Evolutionary conservation across 2,888 invertebrate genomes (phyloP), one percentile per base, ranked within the genome.

Genomic region (Apodemia zela): DNA sequence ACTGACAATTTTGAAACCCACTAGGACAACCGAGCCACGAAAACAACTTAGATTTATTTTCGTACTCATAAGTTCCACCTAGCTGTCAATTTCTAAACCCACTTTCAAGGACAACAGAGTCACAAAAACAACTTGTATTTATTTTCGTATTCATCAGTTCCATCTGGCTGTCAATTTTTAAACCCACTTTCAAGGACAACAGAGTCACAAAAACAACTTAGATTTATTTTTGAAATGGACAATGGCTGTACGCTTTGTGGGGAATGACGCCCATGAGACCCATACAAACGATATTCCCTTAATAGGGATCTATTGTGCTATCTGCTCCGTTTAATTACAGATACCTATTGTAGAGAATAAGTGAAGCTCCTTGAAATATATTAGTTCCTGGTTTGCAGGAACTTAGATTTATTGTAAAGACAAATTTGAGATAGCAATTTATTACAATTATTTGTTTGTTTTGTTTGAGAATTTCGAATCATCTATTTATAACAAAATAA

Each of bases 271-370:
- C 80, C 80, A 66, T 60, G 81, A 81, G 85, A 71, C 66, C 68
- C 74, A 77, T 79, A 73, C 70, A 68, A 71, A 67, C 75, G 75
- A 78, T 79, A 80, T 81, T 80, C 79, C 72, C 79, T 80, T 84
- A 85, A 87, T 82, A 79, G 81, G 77, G 75, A 80, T 78, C 80
- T 83, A 84, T 84, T 84, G 84, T 79, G 72, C 69, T 72, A 73
- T 71, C 72, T 70, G 69, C 69, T 69, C 64, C 69, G 69, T 72
- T 76, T 77, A 75, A 76, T 77, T 77, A 71, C 72, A 69, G 67
- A 65, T 68, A 67, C 64, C 66, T 67, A 67, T 61, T 64, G 59
- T 64, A 61, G 59, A 51, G 42, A 38, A 57, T 62, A 60, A 63
- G 63, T 38, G 25, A 42, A 42, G 57, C 25, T 21, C 17, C 54